These are phyloP conservation scores for Hiodon alosoides DNA, from an alignment of 2,113 vertebrate species.

Conservation along the genomic window DNA sequence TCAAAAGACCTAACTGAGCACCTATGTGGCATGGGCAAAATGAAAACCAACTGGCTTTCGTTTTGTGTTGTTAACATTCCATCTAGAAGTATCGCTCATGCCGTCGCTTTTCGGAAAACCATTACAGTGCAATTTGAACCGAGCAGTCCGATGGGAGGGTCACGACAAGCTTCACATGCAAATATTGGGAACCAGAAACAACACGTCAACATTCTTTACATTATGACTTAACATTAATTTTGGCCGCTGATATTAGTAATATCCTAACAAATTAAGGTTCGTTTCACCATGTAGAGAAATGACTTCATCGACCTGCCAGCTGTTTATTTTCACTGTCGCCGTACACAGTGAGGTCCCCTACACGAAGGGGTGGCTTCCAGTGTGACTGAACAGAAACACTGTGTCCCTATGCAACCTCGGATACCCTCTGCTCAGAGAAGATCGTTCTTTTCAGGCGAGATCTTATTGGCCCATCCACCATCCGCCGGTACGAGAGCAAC, in stretches of 20 bases:
- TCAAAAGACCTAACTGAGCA: too few species aligned
- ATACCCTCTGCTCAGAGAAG: background rate
- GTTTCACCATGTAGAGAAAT: background rate
- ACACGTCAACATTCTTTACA: too few species aligned
- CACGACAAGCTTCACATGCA: too few species aligned
- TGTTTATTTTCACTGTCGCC: conserved; percentile 25
- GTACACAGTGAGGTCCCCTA: conserved; percentile 10
- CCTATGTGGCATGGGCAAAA: too few species aligned
- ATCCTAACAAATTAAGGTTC: conserved; percentile 28
- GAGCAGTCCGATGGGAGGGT: too few species aligned
- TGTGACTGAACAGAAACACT: background rate
- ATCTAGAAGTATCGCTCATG: too few species aligned
- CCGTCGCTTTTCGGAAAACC: too few species aligned
- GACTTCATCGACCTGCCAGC: conserved; percentile 16
- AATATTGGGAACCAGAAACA: too few species aligned
- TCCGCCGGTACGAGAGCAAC: background rate
- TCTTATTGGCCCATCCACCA: background rate
- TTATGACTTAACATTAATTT: background rate
- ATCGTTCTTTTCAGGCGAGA: background rate
- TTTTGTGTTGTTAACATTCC: too few species aligned
- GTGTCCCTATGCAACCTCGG: background rate
- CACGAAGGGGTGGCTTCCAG: background rate
- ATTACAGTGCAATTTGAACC: too few species aligned
- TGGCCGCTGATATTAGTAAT: conserved; percentile 15
- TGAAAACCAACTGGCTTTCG: too few species aligned